Evolutionary conservation across 2,113 vertebrate species (phyloP), one percentile per base, ranked within the genome.

Genomic region (Ictalurus punctatus): DNA sequence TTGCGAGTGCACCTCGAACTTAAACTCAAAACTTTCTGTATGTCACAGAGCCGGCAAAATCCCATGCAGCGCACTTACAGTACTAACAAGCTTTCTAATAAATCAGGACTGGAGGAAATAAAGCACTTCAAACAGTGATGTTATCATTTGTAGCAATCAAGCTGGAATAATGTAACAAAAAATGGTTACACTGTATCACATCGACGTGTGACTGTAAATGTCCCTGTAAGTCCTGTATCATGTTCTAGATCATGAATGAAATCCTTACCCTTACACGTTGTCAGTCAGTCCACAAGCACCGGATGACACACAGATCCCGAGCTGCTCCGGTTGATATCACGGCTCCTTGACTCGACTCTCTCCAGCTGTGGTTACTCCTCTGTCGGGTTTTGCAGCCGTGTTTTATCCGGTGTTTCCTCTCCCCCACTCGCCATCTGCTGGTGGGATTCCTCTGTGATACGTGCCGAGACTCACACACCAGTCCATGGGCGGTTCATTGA

Each of bases 391-490:
- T n/a, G 90, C 44, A 82, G 90, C 81, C 37, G 85, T 23, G 87
- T 48, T 91, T 89, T 91, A 89, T 89, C 44, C 34, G 12, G 44
- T 25, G 54, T 12, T 25, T 25, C 81, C 34, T 71, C 63, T 83
- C 86, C 84, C 30, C 52, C 78, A 52, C 74, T 74, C 87, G 93
- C 92, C 90, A 88, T 92, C 94, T 93, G 91, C 25, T 85, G 89
- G 86, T 80, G 74, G 81, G 87, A 69, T 13, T 76, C 40, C 90
- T 74, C 65, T 54, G 91, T 81, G 94, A 92, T 96, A 96, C 96
- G 96, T 96, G 96, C 95, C 90, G 94, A 91, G 81, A 71, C 92
- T 92, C 95, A 95, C 95, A 95, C 85, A 63, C 90, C 21, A 12
- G 58, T 40, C 19, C 34, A 27, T 61, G 58, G 81, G 81, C 81